phyloP scores from a whole-genome alignment of 2,797 vertebrate species.

The Pyrrhura leucotis region DNA sequence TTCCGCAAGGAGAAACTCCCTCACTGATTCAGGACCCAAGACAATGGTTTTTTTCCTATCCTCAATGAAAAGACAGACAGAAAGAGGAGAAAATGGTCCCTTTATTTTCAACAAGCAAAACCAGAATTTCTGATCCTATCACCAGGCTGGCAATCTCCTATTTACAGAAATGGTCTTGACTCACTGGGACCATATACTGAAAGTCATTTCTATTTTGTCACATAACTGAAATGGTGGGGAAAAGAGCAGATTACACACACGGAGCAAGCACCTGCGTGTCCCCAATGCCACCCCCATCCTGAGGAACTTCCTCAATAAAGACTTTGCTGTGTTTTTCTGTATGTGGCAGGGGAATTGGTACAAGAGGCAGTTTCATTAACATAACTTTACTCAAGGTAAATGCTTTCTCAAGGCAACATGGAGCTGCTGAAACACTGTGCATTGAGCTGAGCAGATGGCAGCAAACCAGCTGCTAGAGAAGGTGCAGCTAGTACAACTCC shows the following conservation, averaged over 20 bases:
- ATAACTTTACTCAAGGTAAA: background rate
- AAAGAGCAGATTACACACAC: accelerated
- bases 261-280: background rate
- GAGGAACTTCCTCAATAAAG: background rate
- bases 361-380: background rate
- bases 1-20: background rate
- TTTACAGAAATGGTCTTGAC: background rate
- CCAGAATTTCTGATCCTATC: background rate
- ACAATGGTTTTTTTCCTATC: background rate
- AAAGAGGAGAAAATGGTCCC: background rate
- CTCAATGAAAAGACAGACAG: background rate
- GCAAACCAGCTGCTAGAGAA: background rate
- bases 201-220: background rate
- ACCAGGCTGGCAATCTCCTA: background rate
- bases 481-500: accelerated
- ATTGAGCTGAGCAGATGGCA: background rate
- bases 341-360: accelerated
- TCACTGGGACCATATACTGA: background rate
- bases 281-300: background rate
- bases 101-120: background rate
- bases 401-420: background rate
- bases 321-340: background rate
- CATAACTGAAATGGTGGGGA: background rate
- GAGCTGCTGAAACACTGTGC: background rate
- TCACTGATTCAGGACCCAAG: background rate